phyloP scores from a whole-genome alignment of 2,797 vertebrate species.

The Tamandua tetradactyla region DNA sequence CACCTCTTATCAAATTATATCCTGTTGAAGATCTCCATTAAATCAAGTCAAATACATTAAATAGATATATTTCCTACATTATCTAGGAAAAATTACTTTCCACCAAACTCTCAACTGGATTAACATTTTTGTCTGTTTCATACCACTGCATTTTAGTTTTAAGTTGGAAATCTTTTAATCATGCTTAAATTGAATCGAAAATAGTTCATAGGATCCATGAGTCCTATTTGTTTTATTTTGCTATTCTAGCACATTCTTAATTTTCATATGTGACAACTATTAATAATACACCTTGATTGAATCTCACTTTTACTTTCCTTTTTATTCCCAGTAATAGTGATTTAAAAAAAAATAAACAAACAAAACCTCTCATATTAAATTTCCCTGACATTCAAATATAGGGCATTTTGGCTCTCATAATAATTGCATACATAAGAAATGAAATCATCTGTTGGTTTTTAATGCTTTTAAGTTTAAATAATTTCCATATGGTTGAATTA shows the following conservation, averaged over 20 bases:
- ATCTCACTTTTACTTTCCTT: conserved; percentile 59
- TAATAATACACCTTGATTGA: conserved; percentile 53
- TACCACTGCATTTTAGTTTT: conserved; percentile 27
- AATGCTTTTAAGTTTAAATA: conserved; percentile 74
- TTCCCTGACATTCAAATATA: conserved; percentile 62
- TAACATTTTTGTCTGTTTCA: background rate
- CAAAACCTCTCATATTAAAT: conserved; percentile 48
- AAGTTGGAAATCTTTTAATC: conserved; percentile 35
- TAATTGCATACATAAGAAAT: conserved; percentile 61
- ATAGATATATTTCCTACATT: background rate
- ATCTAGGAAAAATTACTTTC: background rate
- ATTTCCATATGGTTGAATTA: conserved; percentile 73
- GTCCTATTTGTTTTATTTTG: conserved; percentile 5
- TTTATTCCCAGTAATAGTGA: conserved; percentile 48
- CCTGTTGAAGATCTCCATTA: background rate
- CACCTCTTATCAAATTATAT: background rate
- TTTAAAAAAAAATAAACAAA: conserved; percentile 35
- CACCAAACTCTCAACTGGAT: background rate
- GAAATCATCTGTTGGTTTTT: conserved; percentile 71
- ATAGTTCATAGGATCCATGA: background rate
- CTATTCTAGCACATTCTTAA: conserved; percentile 56
- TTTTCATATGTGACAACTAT: conserved; percentile 56
- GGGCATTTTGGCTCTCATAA: conserved; percentile 52
- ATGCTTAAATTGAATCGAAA: conserved; percentile 43
- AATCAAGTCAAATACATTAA: conserved; percentile 26